phyloP scores from a whole-genome alignment of 2,888 invertebrate genomes.

The Drosophila pseudotakahashii region DNA sequence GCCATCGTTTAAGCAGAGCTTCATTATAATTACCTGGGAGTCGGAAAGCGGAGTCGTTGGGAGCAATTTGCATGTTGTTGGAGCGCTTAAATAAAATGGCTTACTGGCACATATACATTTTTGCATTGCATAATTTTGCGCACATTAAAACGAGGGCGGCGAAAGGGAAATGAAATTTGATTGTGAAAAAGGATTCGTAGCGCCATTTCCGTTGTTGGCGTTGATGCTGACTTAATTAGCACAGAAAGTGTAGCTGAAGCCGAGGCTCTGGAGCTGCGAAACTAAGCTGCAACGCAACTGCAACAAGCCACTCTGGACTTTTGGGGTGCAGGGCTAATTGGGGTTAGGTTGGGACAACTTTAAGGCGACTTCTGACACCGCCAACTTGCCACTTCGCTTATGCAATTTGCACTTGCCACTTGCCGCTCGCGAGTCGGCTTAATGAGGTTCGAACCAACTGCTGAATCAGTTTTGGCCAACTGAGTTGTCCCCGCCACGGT shows the following conservation, averaged over 20 bases:
- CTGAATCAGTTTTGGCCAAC: constrained; percentile 36
- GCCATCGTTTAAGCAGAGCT: constrained; percentile 33
- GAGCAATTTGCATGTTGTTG: constrained; percentile 48
- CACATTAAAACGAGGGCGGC: constrained; percentile 51
- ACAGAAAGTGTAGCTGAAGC: constrained; percentile 21
- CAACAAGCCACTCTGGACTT: constrained; percentile 18
- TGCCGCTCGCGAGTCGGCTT: constrained; percentile 22
- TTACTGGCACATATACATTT: constrained; percentile 56
- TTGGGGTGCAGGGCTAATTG: constrained; percentile 52
- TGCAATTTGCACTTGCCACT: constrained; percentile 43
- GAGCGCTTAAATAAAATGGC: constrained; percentile 61
- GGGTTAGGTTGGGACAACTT: constrained; percentile 63
- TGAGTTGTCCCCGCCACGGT: constrained; percentile 12
- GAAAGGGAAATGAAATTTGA: constrained; percentile 67
- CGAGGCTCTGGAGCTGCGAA: neutral
- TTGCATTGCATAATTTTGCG: constrained; percentile 69
- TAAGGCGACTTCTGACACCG: constrained; percentile 47
- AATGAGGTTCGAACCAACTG: constrained; percentile 56
- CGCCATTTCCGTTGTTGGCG: constrained; percentile 65
- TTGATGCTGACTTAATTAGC: constrained; percentile 73
- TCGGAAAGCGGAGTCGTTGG: constrained; percentile 37
- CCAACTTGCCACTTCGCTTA: constrained; percentile 42
- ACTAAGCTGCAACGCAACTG: constrained; percentile 6
- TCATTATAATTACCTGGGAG: constrained; percentile 56
- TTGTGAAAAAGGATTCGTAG: constrained; percentile 65